phyloP scores from a whole-genome alignment of 2,888 invertebrate species.

The Drosophila borealis region DNA sequence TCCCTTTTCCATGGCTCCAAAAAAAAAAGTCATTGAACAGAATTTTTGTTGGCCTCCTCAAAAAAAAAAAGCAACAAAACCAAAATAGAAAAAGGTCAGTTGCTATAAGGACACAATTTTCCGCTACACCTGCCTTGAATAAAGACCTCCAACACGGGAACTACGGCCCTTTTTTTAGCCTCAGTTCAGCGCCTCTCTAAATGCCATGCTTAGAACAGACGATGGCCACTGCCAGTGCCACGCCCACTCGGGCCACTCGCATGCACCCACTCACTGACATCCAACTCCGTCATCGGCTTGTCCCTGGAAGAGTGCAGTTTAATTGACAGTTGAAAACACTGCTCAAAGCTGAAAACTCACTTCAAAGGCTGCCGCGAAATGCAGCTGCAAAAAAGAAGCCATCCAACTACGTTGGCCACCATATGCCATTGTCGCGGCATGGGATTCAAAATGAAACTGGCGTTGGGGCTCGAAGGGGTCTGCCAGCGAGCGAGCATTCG shows the following conservation, averaged over 20 bases:
- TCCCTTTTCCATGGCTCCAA: neutral
- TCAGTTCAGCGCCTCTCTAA: conserved; percentile 29
- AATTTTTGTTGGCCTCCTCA: conserved; percentile 35
- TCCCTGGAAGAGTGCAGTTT: conserved; percentile 62
- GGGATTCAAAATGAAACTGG: conserved; percentile 9
- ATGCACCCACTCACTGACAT: neutral
- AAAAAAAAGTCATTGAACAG: conserved; percentile 33
- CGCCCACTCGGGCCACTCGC: neutral
- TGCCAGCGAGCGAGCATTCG: neutral
- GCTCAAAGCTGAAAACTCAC: conserved; percentile 61
- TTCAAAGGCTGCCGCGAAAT: conserved; percentile 60
- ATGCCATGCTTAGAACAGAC: conserved; percentile 53
- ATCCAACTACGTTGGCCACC: conserved; percentile 36
- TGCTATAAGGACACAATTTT: conserved; percentile 57
- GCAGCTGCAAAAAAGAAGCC: conserved; percentile 35
- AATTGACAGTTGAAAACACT: conserved; percentile 65
- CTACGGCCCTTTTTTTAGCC: conserved; percentile 8
- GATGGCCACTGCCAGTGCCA: conserved; percentile 12
- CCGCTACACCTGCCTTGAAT: conserved; percentile 62
- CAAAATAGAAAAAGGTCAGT: conserved; percentile 45
- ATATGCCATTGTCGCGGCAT: conserved; percentile 54
- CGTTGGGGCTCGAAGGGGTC: neutral
- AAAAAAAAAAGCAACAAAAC: conserved; percentile 5
- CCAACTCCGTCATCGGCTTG: conserved; percentile 52
- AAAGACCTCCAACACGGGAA: conserved; percentile 26